These are phyloP conservation scores for Erethizon dorsatum DNA, from an alignment of 2,797 vertebrate genomes.

Conservation along the genomic window DNA sequence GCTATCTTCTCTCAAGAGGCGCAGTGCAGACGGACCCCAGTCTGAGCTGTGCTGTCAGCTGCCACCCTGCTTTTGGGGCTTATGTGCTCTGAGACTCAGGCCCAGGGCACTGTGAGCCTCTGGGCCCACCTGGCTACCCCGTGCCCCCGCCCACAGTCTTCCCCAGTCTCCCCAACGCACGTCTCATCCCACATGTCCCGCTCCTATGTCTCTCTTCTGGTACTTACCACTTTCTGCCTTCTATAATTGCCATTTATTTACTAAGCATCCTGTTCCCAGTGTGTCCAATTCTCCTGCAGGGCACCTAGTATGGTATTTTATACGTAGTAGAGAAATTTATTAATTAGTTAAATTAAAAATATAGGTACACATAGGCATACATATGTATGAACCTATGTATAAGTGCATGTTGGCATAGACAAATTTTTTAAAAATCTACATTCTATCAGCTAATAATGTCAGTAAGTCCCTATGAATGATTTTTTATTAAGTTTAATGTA, in stretches of 20 bases:
- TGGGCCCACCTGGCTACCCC: background rate
- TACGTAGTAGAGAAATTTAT: background rate
- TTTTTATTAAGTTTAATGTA: background rate
- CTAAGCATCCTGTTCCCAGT: background rate
- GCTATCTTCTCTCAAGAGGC: background rate
- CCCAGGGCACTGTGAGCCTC: rapidly evolving
- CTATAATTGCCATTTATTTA: background rate
- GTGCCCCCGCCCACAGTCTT: background rate
- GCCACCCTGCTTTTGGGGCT: background rate
- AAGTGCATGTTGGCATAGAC: background rate
- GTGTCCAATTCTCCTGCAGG: background rate
- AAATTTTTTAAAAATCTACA: background rate
- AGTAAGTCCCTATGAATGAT: background rate
- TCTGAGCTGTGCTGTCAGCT: background rate
- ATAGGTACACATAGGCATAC: background rate
- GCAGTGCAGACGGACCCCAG: too few species aligned
- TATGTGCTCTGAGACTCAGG: background rate
- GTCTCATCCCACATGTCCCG: background rate
- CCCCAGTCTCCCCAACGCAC: background rate
- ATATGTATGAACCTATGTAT: background rate
- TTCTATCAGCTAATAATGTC: background rate
- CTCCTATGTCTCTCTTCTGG: background rate
- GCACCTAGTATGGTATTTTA: background rate
- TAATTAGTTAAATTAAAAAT: conserved; percentile 1
- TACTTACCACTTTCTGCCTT: background rate